Evolutionary conservation across 2,888 invertebrate species (phyloP).

Genomic region (Dinocampus coccinellae): DNA sequence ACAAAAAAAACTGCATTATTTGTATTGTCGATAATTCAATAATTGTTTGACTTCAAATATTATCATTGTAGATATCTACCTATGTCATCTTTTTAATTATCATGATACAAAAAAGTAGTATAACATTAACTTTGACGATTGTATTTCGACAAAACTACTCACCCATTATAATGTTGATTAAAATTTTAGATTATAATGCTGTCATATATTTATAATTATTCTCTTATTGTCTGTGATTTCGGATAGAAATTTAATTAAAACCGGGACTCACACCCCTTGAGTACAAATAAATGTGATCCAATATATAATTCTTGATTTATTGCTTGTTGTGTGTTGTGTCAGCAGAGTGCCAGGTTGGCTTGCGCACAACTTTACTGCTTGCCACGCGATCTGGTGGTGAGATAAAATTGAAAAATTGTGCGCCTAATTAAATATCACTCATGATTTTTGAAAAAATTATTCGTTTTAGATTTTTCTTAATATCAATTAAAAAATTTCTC

Average conservation of each 20-base stretch:
- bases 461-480: too few relatives aligned
- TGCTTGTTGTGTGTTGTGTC: slow-evolving; percentile 9
- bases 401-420: neutral
- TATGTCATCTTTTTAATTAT: neutral
- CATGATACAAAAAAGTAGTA: neutral
- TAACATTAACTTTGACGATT: neutral
- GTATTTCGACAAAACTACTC: slow-evolving; percentile 6
- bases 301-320: slow-evolving; percentile 6
- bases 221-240: neutral
- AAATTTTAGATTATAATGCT: neutral
- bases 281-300: neutral
- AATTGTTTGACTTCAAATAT: neutral
- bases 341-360: slow-evolving; percentile 5
- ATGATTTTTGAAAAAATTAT: too few relatives aligned
- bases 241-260: neutral
- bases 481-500: neutral
- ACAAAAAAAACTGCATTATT: neutral
- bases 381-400: neutral
- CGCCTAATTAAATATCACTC: too few relatives aligned
- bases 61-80: neutral
- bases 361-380: neutral
- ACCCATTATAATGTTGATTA: slow-evolving; percentile 3
- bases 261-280: slow-evolving; percentile 1
- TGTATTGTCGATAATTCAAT: too few relatives aligned
- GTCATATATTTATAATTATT: neutral